Base-by-base conservation (phyloP, 2,888 invertebrate species). In the Stenodera caucasica region DNA sequence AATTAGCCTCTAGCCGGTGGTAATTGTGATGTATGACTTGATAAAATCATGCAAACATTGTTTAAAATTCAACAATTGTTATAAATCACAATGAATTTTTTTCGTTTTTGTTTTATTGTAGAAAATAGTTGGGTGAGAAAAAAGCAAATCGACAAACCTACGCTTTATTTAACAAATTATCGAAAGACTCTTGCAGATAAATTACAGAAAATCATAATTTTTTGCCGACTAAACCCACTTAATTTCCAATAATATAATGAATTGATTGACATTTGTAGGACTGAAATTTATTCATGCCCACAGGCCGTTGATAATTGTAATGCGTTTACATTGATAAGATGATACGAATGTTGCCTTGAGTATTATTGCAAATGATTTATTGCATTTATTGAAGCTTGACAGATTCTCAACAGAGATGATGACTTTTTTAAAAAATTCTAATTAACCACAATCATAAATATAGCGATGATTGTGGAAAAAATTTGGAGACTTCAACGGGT, bases 231-330 rank as follows among this genome's bases (percentile, higher is more conserved):
- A 4, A 12, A 45, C 45, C 23, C 23, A 45, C 23, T 12, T 18
- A 6, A 45, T 23, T 45, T n/a, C 21, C 21, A 21, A 23, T 23
- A 11, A 11, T 33, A n/a, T 33, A n/a, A 14, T 18, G 23, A 45
- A 23, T 23, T 45, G 45, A 45, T 45, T 45, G 45, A 45, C 45
- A 45, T 45, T 45, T 23, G 45, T 45, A 45, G 45, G 23, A 45
- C 23, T 45, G 23, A 23, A 21, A 45, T 45, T 40, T 45, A 45
- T 45, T 45, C 21, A n/a, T n/a, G n/a, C 23, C 45, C 23, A 12
- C 21, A 11, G 45, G 45, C n/a, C 23, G n/a, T 45, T n/a, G 45
- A 23, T 45, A 45, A 45, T 45, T 45, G 45, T 23, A 45, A 45
- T 12, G 12, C 45, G 45, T 45, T 45, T 40, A 2, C 23, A 40